Evolutionary conservation across 2,888 invertebrate genomes (phyloP).

Genomic region (Drosophila mayaguana): DNA sequence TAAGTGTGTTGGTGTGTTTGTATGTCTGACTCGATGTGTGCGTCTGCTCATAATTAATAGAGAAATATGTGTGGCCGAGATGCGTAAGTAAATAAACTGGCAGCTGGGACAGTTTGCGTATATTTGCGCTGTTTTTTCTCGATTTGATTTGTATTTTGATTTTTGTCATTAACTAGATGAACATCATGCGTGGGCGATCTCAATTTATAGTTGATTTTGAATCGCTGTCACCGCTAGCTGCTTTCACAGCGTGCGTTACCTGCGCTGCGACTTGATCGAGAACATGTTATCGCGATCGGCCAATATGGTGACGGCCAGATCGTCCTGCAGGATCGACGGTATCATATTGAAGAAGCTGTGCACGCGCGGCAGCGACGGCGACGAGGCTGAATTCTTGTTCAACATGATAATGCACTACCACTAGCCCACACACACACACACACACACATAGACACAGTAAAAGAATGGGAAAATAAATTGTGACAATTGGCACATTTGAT

Average conservation of each 20-base stretch:
- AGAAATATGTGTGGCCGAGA: conserved; percentile 32
- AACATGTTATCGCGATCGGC: conserved; percentile 84
- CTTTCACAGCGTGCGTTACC: conserved; percentile 58
- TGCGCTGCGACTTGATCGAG: conserved; percentile 81
- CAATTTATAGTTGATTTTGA: not conserved
- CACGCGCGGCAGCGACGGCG: conserved; percentile 77
- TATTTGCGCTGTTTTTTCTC: conserved; percentile 12
- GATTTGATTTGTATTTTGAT: not conserved
- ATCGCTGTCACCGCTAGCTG: not conserved
- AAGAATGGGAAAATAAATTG: conserved; percentile 16
- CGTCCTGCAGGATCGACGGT: conserved; percentile 83
- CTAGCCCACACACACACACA: conserved; percentile 2
- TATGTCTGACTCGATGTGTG: not conserved
- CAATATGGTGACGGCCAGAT: conserved; percentile 82
- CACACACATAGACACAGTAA: conserved; percentile 18
- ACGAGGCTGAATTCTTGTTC: conserved; percentile 79
- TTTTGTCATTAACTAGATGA: conserved; percentile 61
- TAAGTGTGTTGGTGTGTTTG: not conserved
- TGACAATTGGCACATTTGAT: conserved; percentile 15
- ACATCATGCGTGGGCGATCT: conserved; percentile 28
- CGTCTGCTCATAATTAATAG: conserved; percentile 58
- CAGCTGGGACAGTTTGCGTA: conserved; percentile 30
- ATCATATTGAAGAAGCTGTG: conserved; percentile 84
- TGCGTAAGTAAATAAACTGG: conserved; percentile 39
- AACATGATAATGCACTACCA: conserved; percentile 64